phyloP scores from a whole-genome alignment of 1,140 invertebrate genomes.

The Leguminivora glycinivorella region DNA sequence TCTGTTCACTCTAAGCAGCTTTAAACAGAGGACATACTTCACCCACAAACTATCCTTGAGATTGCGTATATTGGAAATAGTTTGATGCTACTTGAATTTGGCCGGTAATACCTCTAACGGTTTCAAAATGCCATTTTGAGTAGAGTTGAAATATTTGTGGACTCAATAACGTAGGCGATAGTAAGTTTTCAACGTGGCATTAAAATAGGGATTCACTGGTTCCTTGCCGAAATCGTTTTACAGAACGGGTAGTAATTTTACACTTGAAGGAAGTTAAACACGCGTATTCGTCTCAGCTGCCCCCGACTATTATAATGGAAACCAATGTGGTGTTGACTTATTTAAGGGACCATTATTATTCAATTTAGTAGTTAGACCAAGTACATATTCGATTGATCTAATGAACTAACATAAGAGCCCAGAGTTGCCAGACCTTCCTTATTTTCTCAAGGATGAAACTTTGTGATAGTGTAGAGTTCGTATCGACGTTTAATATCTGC shows the following conservation, averaged over 20 bases:
- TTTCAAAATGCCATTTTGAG: slow-evolving; percentile 9
- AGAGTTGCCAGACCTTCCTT: too few relatives aligned
- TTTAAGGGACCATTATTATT: too few relatives aligned
- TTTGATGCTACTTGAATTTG: slow-evolving; percentile 20
- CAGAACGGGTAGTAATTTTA: background rate
- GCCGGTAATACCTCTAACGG: background rate
- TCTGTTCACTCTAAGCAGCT: slow-evolving; percentile 14
- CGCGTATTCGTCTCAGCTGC: background rate
- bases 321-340: too few relatives aligned
- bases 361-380: too few relatives aligned
- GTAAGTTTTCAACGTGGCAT: background rate
- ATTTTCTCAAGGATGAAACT: too few relatives aligned
- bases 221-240: background rate
- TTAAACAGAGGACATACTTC: slow-evolving; percentile 23
- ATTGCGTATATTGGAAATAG: slow-evolving; percentile 24
- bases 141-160: slow-evolving; percentile 9
- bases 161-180: background rate
- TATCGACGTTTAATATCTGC: too few relatives aligned
- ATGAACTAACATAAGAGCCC: too few relatives aligned
- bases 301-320: too few relatives aligned
- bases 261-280: background rate
- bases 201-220: background rate
- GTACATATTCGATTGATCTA: too few relatives aligned
- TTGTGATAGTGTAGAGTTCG: too few relatives aligned
- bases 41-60: slow-evolving; percentile 15